These are phyloP conservation scores for Rhinolophus ferrumequinum DNA, from an alignment of 2,113 vertebrate species.

Conservation along the genomic window DNA sequence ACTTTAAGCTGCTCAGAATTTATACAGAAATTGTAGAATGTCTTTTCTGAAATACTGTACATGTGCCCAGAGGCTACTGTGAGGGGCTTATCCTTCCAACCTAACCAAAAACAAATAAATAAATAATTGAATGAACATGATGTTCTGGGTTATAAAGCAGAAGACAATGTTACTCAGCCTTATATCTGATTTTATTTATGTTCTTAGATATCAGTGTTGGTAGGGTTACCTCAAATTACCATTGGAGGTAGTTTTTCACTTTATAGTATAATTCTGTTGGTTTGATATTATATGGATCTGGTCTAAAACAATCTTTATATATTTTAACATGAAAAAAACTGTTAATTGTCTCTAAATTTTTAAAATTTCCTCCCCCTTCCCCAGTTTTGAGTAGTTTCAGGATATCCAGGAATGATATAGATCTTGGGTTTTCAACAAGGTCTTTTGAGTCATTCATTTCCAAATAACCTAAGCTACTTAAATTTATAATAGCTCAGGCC, in stretches of 20 bases:
- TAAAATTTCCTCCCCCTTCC: neutral
- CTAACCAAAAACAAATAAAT: slow-evolving; percentile 51
- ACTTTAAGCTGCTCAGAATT: slow-evolving; percentile 81
- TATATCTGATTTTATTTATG: slow-evolving; percentile 52
- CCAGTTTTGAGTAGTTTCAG: slow-evolving; percentile 31
- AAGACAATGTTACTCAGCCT: slow-evolving; percentile 8
- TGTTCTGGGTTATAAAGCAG: slow-evolving; percentile 66
- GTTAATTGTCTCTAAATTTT: slow-evolving; percentile 14
- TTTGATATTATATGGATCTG: neutral
- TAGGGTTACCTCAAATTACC: neutral
- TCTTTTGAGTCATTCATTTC: slow-evolving; percentile 21
- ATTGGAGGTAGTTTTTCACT: neutral
- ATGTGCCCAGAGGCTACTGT: slow-evolving; percentile 55
- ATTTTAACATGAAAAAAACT: neutral
- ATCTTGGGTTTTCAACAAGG: neutral
- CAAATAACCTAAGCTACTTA: neutral
- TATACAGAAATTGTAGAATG: slow-evolving; percentile 76
- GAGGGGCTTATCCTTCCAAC: slow-evolving; percentile 36
- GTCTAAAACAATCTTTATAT: slow-evolving; percentile 29
- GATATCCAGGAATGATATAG: neutral
- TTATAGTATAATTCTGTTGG: neutral
- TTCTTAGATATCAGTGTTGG: neutral
- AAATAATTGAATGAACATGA: neutral
- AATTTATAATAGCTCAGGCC: neutral
- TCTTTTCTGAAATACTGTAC: slow-evolving; percentile 72